Base-by-base conservation (phyloP, 2,113 vertebrate genomes). In the Myxocyprinus asiaticus region DNA sequence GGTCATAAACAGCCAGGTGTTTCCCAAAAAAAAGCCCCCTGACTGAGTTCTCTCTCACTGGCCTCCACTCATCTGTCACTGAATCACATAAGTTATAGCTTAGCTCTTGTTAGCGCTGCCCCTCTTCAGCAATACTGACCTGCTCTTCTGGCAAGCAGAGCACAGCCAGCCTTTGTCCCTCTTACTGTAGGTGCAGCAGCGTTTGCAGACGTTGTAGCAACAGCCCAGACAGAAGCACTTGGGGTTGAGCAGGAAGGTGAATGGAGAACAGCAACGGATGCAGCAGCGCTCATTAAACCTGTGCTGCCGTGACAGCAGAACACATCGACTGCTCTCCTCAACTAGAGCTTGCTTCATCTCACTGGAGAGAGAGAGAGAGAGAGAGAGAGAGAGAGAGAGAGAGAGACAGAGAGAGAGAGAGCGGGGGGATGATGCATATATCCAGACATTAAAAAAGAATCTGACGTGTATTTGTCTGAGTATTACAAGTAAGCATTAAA, bases 201-300 rank as follows among this genome's bases (percentile, higher is more conserved):
- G 89, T 88, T 94, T 96, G 91, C 98, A 99, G 85, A 98, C 90
- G 70, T 96, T 96, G 91, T 95, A 98, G 75, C 87, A 88, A 88
- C 97, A 99, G 85, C 96, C 96, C 1, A 83, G 85, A 45, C 98
- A 99, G 73, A 81, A 91, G 5, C 94, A 91, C 83, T 93, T 95
- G 85, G 94, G 94, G 89, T 97, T 98, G 88, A 99, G 91, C 7
- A 99, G 93, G 82, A 97, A 97, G 1, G 94, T 94, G 92, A 99
- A 99, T 17, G 96, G 94, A 0, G 94, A 88, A 78, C 96, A 98
- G 88, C 97, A 99, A 84, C 95, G 95, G 89, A 99, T 99, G 82
- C 98, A 99, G 91, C 97, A 98, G 87, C 91, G 95, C 80, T 95
- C 94, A 17, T 97, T 96, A 81, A 99, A 99, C 87, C 93, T 93